A percentile compares a stretch with the other conserved stretches of the same genome.
Conservation (phyloP, 2,888 invertebrate genomes). For the Rhorus exstirpatorius region DNA sequence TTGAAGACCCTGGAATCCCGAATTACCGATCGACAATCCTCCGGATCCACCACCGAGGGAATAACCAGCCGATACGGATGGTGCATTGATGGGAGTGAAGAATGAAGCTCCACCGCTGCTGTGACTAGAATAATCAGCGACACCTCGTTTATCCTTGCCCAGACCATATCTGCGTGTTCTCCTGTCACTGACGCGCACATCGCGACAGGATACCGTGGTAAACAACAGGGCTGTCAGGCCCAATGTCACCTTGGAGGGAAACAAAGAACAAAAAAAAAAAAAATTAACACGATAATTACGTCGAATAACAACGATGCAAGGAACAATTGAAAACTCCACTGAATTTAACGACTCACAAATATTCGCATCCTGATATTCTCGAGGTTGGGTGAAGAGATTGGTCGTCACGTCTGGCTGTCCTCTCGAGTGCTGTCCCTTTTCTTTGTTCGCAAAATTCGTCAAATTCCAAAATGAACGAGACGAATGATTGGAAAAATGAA, state of each 20-base stretch:
- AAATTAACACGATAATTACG: not conserved
- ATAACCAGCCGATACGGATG: conserved; percentile 68
- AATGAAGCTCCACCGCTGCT: conserved; percentile 73
- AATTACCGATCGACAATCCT: conserved; percentile 66
- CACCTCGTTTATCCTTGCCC: conserved; percentile 82
- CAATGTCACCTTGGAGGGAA: conserved; percentile 74
- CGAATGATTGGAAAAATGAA: not conserved
- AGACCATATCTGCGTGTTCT: conserved; percentile 70
- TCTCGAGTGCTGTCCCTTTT: too few species aligned
- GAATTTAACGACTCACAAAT: conserved; percentile 76
- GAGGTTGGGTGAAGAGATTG: too few species aligned
- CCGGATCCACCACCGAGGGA: conserved; percentile 69
- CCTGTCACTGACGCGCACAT: conserved; percentile 72
- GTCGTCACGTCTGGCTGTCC: too few species aligned
- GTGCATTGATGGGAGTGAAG: conserved; percentile 64
- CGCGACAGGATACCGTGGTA: conserved; percentile 76
- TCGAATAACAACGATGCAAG: not conserved
- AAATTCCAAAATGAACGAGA: not conserved
- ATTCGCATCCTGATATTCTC: conserved; percentile 78
- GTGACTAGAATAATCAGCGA: conserved; percentile 75
- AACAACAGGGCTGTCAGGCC: conserved; percentile 76
- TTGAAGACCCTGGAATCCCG: conserved; percentile 70
- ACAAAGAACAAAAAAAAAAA: not conserved
- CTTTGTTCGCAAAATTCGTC: not conserved
- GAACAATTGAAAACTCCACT: not conserved